A percentile compares a stretch with the other conserved stretches of the same genome.
Conservation (phyloP, 2,888 invertebrate genomes). For the Apoda limacodes region DNA sequence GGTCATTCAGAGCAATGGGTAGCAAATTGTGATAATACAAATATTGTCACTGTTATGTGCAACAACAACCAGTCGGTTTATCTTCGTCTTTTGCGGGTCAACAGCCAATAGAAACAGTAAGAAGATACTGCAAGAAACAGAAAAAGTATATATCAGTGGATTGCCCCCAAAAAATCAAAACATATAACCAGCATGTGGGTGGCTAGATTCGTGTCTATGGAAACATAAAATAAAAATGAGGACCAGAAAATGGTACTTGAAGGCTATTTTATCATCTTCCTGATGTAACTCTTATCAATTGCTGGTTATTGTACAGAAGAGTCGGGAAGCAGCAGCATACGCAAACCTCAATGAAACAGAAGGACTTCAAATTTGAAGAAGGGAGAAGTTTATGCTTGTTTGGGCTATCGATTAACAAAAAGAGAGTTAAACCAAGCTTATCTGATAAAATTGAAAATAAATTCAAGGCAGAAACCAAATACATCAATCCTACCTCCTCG, state of each 20-base stretch:
- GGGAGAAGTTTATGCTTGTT: constrained; percentile 12
- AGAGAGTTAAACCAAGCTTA: constrained; percentile 12
- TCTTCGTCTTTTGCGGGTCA: constrained; percentile 17
- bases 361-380: constrained; percentile 13
- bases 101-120: constrained; percentile 11
- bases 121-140: constrained; percentile 16
- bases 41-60: constrained; percentile 13
- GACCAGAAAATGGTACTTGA: too few species aligned
- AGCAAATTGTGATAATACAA: constrained; percentile 3
- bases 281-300: too few species aligned
- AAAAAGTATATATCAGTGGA: too few species aligned
- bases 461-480: constrained; percentile 11
- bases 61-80: constrained; percentile 15
- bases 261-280: too few species aligned
- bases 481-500: constrained; percentile 14
- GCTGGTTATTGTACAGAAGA: constrained; percentile 16
- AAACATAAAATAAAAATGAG: too few species aligned
- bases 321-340: constrained; percentile 8
- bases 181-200: constrained; percentile 16
- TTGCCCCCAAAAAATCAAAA: too few species aligned
- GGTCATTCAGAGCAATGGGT: constrained; percentile 18
- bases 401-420: constrained; percentile 9
- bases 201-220: too few species aligned
- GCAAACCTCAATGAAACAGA: constrained; percentile 7
- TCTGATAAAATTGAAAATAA: constrained; percentile 9